Base-by-base conservation (phyloP, 1,140 invertebrate genomes). In the Drosophila hydei region DNA sequence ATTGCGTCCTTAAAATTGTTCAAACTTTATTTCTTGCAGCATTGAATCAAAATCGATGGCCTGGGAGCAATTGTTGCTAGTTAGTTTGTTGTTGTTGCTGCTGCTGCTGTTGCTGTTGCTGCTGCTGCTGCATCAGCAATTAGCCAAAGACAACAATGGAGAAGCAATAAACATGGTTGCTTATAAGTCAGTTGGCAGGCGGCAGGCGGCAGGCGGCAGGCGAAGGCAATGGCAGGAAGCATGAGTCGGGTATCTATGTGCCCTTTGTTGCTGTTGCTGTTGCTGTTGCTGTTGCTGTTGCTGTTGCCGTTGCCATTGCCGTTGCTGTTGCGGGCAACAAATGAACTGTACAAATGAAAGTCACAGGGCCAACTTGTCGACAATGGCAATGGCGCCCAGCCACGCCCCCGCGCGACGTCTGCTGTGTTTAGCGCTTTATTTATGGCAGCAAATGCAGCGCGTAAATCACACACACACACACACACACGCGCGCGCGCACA, bases 261-360 rank as follows among this genome's bases (percentile, higher is more conserved):
- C 36, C 11, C 12, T 25, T 23, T 27, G 38, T 56, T 55, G 42
- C 16, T 33, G 27, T 11, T 30, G 55, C 3, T 54, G 36, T 43
- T 40, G 30, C 33, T 19, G 25, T 11, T 42, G 50, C n/a, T n/a
- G 36, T 55, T 40, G 42, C 16, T 33, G 27, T 11, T 30, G 55
- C 3, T 54, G 36, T 43, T 40, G 30, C 33, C 14, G 25, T 11
- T 42, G 50, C n/a, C 3, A 7, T 11, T 25, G 36, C 16, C 47
- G 36, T 30, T 40, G 43, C 38, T 36, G 27, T n/a, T 43, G 51
- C 38, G 38, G 38, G 14, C 42, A 67, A 54, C 61, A 76, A 84
- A 84, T 84, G 75, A 79, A 81, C 70, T 51, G 69, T 42, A 62
- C 74, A 81, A 83, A 83, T 83, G 67, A 75, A 77, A 81, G 60